These are phyloP conservation scores for Tigriopus japonicus DNA, from an alignment of 1,140 invertebrate species.

Conservation along the genomic window DNA sequence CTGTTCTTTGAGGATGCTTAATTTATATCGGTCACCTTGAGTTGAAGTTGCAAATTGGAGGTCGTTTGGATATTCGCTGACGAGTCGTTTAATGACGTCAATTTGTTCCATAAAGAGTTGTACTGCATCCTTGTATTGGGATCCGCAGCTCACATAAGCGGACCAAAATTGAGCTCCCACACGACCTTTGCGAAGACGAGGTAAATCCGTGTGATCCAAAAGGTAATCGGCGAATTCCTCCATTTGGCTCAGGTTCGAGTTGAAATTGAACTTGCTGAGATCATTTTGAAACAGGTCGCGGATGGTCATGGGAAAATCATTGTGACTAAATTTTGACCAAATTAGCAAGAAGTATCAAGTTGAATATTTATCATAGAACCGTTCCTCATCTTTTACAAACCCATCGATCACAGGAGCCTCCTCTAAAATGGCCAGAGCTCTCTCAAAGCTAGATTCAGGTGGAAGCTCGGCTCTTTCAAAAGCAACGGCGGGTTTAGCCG, in stretches of 20 bases:
- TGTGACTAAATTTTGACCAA: background rate
- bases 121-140: conserved; percentile 8
- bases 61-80: conserved; percentile 4
- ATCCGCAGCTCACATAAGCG: background rate
- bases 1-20: background rate
- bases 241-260: background rate
- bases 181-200: background rate
- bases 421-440: background rate
- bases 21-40: conserved; percentile 3
- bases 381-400: background rate
- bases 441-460: background rate
- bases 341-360: background rate
- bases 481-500: background rate
- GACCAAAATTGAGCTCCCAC: conserved; percentile 1
- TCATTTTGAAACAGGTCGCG: background rate
- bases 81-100: conserved; percentile 3
- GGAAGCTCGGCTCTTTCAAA: background rate
- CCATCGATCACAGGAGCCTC: background rate
- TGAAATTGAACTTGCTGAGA: background rate
- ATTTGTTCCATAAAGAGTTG: conserved; percentile 3
- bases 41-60: background rate
- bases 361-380: too few relatives aligned
- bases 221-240: background rate
- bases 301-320: background rate
- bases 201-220: background rate